phyloP scores from a whole-genome alignment of 1,140 invertebrate species.

The Hycleus cichorii region DNA sequence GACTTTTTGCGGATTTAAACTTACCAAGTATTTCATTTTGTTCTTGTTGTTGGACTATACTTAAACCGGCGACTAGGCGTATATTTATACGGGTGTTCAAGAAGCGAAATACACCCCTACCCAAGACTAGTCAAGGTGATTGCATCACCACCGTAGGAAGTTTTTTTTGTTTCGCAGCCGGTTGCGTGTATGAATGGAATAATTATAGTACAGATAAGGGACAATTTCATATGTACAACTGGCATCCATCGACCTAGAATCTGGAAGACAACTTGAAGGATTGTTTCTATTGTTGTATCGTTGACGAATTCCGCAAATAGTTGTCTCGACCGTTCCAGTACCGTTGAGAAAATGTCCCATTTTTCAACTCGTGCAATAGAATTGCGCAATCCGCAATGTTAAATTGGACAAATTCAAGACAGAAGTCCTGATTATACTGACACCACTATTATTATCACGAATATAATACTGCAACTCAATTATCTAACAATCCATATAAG shows the following conservation, averaged over 20 bases:
- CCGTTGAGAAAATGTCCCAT: no score
- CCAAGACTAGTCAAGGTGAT: background rate
- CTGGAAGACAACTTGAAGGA: background rate
- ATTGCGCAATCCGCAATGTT: no score
- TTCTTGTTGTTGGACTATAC: background rate
- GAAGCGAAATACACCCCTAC: slow-evolving; percentile 3
- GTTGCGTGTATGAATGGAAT: slow-evolving; percentile 12
- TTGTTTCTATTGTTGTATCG: background rate
- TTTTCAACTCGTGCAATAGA: no score
- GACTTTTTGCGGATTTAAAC: background rate
- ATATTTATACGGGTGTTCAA: slow-evolving; percentile 2
- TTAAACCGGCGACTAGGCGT: background rate
- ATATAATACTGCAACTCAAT: no score
- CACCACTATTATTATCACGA: no score
- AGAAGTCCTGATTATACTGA: no score
- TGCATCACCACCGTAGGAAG: slow-evolving; percentile 8
- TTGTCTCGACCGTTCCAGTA: background rate
- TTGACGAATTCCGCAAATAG: background rate
- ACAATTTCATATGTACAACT: background rate
- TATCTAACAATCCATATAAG: no score
- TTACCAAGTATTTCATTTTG: slow-evolving; percentile 9
- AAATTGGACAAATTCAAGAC: no score
- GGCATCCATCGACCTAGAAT: background rate
- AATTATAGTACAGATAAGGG: slow-evolving; percentile 1
- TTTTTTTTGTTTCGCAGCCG: slow-evolving; percentile 12